Evolutionary conservation across 2,888 invertebrate species (phyloP).

Genomic region (Acleris laterana): DNA sequence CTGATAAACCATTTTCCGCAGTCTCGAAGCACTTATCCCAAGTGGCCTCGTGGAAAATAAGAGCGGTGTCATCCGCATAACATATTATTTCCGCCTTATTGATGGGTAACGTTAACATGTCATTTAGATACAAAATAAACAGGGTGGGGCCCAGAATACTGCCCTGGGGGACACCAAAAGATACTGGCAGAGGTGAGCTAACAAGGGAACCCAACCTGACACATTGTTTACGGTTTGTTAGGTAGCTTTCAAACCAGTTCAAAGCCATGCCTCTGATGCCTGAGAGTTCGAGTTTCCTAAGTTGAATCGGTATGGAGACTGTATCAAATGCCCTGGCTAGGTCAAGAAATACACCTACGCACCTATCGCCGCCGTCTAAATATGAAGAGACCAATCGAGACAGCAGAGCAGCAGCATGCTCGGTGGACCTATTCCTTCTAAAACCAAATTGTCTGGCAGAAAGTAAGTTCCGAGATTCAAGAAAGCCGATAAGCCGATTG

Average conservation of each 20-base stretch:
- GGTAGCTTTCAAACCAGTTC: slow-evolving; percentile 26
- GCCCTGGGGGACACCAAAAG: slow-evolving; percentile 39
- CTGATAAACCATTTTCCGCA: neutral
- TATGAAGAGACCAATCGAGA: neutral
- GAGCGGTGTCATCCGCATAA: slow-evolving; percentile 3
- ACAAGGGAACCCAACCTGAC: neutral
- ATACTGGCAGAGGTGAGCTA: neutral
- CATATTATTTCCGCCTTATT: neutral
- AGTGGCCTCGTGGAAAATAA: neutral
- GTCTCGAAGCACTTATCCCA: neutral
- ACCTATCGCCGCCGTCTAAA: neutral
- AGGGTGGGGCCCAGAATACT: slow-evolving; percentile 34
- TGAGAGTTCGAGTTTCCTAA: slow-evolving; percentile 17
- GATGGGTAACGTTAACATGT: neutral
- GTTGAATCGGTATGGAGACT: no score
- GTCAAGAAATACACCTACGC: neutral
- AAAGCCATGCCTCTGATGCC: slow-evolving; percentile 22
- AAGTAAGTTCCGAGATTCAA: slow-evolving; percentile 18
- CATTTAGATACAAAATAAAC: slow-evolving; percentile 27
- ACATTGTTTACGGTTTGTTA: slow-evolving; percentile 6
- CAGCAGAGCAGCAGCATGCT: slow-evolving; percentile 18
- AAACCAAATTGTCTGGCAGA: slow-evolving; percentile 35
- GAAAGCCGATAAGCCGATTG: slow-evolving; percentile 14
- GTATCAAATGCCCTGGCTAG: no score
- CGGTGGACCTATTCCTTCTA: slow-evolving; percentile 19